Evolutionary conservation across 2,113 vertebrate species (phyloP).

Genomic region (Hypocryptadius cinnamomeus): DNA sequence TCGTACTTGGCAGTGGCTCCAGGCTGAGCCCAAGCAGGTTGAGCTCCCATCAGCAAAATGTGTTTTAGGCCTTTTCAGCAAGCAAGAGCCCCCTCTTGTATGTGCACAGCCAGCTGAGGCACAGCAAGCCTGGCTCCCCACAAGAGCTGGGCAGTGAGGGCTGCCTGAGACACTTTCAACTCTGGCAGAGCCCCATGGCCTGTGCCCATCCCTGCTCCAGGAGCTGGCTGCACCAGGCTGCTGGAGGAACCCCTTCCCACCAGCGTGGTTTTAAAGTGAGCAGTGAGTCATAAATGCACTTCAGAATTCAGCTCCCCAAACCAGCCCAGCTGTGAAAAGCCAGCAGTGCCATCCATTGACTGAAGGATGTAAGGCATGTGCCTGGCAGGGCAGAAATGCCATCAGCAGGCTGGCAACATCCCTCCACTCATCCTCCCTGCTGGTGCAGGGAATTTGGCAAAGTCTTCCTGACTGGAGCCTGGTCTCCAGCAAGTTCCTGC

Average conservation of each 20-base stretch:
- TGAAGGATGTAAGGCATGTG: conserved; percentile 1
- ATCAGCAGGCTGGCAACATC: neutral
- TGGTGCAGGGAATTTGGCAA: neutral
- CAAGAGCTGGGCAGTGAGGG: neutral
- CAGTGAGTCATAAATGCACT: neutral
- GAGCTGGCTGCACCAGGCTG: neutral
- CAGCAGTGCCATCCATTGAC: conserved; percentile 59
- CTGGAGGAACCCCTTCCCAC: neutral
- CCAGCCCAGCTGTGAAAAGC: neutral
- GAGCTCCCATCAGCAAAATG: neutral
- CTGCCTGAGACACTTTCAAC: neutral
- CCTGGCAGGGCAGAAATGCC: neutral
- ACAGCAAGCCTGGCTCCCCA: neutral
- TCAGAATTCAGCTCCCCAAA: neutral
- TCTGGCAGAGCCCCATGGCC: neutral
- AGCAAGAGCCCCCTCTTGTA: neutral
- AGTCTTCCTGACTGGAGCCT: neutral
- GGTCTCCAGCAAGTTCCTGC: neutral
- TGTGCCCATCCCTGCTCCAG: neutral
- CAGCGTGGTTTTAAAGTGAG: neutral
- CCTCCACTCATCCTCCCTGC: neutral
- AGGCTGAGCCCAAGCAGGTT: neutral
- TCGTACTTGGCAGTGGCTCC: neutral
- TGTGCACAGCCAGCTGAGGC: neutral
- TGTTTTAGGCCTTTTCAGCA: neutral